Evolutionary conservation across 1,140 invertebrate genomes (phyloP).

Genomic region (Patella vulgata): DNA sequence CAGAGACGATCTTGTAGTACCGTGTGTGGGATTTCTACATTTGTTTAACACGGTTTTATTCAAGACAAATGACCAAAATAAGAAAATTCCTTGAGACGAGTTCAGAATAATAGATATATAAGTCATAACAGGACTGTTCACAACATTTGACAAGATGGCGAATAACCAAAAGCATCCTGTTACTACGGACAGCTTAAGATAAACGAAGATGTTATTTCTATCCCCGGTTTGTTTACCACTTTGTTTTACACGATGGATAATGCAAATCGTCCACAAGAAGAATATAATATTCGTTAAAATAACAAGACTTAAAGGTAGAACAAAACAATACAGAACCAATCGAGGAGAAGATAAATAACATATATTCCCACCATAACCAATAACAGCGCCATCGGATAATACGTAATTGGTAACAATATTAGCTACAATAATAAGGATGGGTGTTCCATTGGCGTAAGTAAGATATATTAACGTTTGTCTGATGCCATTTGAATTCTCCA

Average conservation of each 20-base stretch:
- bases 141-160: slow-evolving; percentile 69
- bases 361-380: slow-evolving; percentile 21
- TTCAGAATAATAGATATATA: slow-evolving; percentile 71
- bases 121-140: slow-evolving; percentile 65
- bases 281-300: slow-evolving; percentile 25
- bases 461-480: neutral
- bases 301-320: slow-evolving; percentile 14
- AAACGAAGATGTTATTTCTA: slow-evolving; percentile 23
- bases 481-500: no score
- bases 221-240: no score
- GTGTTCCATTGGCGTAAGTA: slow-evolving; percentile 6
- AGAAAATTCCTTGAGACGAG: slow-evolving; percentile 72
- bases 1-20: no score
- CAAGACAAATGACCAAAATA: slow-evolving; percentile 71
- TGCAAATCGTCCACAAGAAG: slow-evolving; percentile 17
- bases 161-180: slow-evolving; percentile 72
- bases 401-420: neutral
- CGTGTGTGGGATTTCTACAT: no score
- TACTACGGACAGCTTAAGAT: slow-evolving; percentile 42
- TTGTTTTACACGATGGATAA: slow-evolving; percentile 7
- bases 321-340: slow-evolving; percentile 14
- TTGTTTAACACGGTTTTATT: slow-evolving; percentile 29
- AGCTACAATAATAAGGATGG: slow-evolving; percentile 5
- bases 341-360: slow-evolving; percentile 28
- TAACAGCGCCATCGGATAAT: neutral